Evolutionary conservation across 2,888 invertebrate genomes (phyloP).

Genomic region (Schrankia costaestrigalis): DNA sequence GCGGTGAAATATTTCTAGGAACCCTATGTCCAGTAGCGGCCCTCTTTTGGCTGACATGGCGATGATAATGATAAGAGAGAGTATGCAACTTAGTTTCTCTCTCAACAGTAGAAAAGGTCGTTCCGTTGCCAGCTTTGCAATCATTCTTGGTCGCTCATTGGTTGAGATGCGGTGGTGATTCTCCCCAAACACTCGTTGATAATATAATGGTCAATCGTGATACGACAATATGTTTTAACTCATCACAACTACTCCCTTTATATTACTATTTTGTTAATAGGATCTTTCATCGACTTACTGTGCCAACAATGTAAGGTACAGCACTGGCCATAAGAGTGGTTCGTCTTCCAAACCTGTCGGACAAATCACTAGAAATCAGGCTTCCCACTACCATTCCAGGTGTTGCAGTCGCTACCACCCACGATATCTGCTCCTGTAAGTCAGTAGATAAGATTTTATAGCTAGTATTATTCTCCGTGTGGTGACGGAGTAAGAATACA

Average conservation of each 20-base stretch:
- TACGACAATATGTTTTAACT: background rate
- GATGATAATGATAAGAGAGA: too few species aligned
- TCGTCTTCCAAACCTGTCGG: slow-evolving; percentile 51
- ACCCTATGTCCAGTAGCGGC: too few species aligned
- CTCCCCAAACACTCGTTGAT: too few species aligned
- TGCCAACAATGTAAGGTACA: slow-evolving; percentile 46
- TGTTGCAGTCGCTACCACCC: slow-evolving; percentile 47
- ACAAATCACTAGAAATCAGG: slow-evolving; percentile 39
- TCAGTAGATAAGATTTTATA: background rate
- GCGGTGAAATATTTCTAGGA: too few species aligned
- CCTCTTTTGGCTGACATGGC: too few species aligned
- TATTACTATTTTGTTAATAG: background rate
- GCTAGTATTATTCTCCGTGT: too few species aligned
- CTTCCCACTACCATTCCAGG: slow-evolving; percentile 54
- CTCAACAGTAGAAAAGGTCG: too few species aligned
- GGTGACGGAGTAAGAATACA: too few species aligned
- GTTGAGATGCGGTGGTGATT: too few species aligned
- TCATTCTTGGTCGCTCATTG: too few species aligned
- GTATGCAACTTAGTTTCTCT: too few species aligned
- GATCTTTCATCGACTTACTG: slow-evolving; percentile 24
- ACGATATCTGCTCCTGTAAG: slow-evolving; percentile 51
- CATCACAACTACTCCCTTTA: background rate
- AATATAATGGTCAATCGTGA: too few species aligned
- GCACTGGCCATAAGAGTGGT: slow-evolving; percentile 49
- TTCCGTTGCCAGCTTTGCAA: background rate